phyloP scores from a whole-genome alignment of 2,888 invertebrate species.

The Amphimallon solstitiale region DNA sequence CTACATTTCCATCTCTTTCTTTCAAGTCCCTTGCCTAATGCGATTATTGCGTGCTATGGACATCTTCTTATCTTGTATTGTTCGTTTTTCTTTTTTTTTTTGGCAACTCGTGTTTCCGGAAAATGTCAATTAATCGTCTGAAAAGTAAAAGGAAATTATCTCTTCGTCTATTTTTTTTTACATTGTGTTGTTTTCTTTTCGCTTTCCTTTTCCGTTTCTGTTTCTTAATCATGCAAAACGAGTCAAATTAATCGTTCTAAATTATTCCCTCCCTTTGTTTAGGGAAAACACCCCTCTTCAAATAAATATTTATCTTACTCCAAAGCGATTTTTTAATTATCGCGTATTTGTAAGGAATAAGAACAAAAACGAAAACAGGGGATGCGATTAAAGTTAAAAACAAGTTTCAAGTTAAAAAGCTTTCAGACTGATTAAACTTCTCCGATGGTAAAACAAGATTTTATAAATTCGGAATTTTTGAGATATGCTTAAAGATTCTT shows the following conservation, averaged over 20 bases:
- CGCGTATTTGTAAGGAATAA: background rate
- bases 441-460: background rate
- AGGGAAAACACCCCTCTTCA: background rate
- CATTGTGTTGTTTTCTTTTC: background rate
- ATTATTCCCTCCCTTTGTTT: conserved; percentile 5
- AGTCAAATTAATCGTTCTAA: conserved; percentile 3
- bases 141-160: conserved; percentile 18
- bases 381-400: background rate
- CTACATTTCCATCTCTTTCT: background rate
- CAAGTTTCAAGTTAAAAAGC: background rate
- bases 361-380: background rate
- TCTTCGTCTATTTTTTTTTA: background rate
- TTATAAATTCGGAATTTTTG: background rate
- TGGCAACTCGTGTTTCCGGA: background rate
- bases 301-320: conserved; percentile 8
- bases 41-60: background rate
- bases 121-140: conserved; percentile 22
- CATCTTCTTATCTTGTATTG: background rate
- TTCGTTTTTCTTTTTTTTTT: background rate
- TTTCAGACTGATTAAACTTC: background rate
- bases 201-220: background rate
- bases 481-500: background rate
- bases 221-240: background rate
- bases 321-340: conserved; percentile 21
- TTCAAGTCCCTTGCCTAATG: background rate